Conservation (phyloP, 1,140 invertebrate genomes). For the Heliothis subflexa region DNA sequence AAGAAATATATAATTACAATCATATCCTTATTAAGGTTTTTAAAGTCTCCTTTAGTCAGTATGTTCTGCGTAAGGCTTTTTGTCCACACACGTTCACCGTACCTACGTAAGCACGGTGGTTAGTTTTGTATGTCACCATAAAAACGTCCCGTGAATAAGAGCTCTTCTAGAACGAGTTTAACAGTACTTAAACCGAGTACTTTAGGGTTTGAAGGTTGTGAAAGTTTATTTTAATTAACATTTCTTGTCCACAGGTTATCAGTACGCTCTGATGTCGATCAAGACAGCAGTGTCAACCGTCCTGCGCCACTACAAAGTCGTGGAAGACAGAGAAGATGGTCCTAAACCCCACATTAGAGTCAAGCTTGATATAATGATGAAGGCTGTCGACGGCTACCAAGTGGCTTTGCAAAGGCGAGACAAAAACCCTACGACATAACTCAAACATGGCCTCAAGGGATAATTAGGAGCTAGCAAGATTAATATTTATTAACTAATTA, state of each 20-base stretch:
- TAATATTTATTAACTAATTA: conserved; percentile 1
- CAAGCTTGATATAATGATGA: conserved; percentile 75
- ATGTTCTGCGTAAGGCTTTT: no score
- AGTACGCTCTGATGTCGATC: conserved; percentile 81
- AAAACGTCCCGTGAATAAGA: no score
- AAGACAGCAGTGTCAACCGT: conserved; percentile 75
- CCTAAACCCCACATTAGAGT: conserved; percentile 63
- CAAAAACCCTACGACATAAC: neutral
- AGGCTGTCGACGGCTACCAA: conserved; percentile 65
- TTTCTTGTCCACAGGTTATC: conserved; percentile 69
- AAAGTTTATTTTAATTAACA: neutral
- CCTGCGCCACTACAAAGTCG: conserved; percentile 68
- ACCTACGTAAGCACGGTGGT: no score
- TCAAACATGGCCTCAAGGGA: neutral
- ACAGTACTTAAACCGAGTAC: no score
- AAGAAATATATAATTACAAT: no score
- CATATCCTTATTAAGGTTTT: no score
- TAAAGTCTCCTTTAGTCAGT: no score
- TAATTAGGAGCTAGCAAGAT: neutral
- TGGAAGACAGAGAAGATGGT: conserved; percentile 56
- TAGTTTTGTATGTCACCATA: no score
- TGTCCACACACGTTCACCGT: no score
- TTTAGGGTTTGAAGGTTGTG: no score
- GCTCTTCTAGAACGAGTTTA: no score
- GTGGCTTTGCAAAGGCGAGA: conserved; percentile 61